Evolutionary conservation across 2,888 invertebrate species (phyloP), one percentile per base, ranked within the genome.

Genomic region (Eupithecia abbreviata): DNA sequence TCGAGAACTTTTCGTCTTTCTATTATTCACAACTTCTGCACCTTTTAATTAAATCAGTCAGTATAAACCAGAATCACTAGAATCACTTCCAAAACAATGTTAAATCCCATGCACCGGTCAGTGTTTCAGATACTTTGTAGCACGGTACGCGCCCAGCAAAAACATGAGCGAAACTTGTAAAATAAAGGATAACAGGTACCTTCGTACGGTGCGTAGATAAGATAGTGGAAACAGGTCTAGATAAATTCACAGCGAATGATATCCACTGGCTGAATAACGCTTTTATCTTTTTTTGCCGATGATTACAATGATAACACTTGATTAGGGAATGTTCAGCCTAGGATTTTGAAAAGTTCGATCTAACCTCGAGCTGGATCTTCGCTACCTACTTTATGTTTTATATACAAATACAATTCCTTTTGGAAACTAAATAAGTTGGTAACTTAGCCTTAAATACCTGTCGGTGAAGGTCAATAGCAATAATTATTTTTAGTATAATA

Each of bases 191-290:
- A 75, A 89, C 88, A 85, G 86, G 68, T 68, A 68, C 47, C 68
- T 78, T 80, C 81, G 45, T 45, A 45, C 7, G 76, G 70, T 73
- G 74, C 58, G 65, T 71, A 81, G 95, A 95, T 94, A 94, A 95
- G 95, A 95, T 95, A 94, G 91, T 91, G 87, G 82, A 92, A 93
- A 94, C 93, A 92, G 94, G 94, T 93, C 94, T 94, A 94, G 95
- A 94, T 94, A 95, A 94, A 93, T 92, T 93, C 85, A 89, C 90
- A 89, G 85, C 90, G 84, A 88, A 89, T 89, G 92, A 91, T 91
- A 91, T 87, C 87, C 87, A 83, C 86, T 85, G 85, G 84, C 81
- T 81, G 78, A 81, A 45, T 71, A 62, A 72, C 82, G 82, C 85
- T 90, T 43, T 45, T 45, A 91, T 92, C 90, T 89, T 84, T 91